Evolutionary conservation across 2,797 vertebrate species (phyloP).

Genomic region (Platyrinchus mystaceus): DNA sequence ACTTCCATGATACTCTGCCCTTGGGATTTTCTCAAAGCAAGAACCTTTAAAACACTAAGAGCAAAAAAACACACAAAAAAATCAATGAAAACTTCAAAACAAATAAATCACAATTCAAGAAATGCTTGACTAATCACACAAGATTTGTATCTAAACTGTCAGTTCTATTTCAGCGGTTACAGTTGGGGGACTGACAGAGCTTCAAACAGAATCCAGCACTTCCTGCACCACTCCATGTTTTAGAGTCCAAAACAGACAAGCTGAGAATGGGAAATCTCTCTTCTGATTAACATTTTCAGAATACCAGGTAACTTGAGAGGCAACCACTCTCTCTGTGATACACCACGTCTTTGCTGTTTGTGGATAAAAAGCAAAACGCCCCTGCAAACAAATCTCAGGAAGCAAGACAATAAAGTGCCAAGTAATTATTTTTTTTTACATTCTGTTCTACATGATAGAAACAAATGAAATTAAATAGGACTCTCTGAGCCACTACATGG

Average conservation of each 20-base stretch:
- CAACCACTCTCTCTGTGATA: background rate
- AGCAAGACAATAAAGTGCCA: background rate
- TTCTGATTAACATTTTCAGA: background rate
- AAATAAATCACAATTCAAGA: background rate
- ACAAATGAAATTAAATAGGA: background rate
- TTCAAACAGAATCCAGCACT: background rate
- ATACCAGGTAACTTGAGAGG: background rate
- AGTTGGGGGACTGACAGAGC: background rate
- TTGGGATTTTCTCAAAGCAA: constrained; percentile 89
- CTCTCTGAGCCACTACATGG: background rate
- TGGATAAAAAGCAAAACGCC: background rate
- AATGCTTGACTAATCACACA: background rate
- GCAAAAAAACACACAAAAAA: background rate
- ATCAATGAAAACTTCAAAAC: background rate
- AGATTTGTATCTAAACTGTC: background rate
- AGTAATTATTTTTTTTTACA: background rate
- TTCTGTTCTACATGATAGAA: background rate
- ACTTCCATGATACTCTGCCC: constrained; percentile 87
- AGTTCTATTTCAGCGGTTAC: background rate
- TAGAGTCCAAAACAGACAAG: background rate
- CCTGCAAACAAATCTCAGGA: background rate
- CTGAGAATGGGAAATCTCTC: background rate
- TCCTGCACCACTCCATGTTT: background rate
- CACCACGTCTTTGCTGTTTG: fast-evolving
- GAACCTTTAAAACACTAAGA: constrained; percentile 88